Evolutionary conservation across 1,140 invertebrate genomes (phyloP).

Genomic region (Macrobrachium rosenbergii): DNA sequence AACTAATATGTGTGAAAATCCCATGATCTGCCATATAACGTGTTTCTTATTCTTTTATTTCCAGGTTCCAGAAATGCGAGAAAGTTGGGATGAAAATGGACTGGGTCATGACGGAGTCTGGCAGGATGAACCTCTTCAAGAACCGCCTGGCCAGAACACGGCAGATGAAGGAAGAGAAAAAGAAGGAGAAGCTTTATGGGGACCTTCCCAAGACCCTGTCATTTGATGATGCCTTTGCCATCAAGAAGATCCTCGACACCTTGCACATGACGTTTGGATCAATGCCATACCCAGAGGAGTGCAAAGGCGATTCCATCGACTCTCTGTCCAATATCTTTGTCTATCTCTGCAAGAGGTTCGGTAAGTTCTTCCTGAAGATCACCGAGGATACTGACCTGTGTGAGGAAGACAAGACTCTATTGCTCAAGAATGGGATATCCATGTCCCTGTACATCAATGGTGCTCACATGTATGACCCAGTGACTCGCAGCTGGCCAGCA

Average conservation of each 20-base stretch:
- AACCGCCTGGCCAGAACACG: background rate
- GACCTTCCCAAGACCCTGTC: background rate
- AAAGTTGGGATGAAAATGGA: background rate
- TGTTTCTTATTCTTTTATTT: background rate
- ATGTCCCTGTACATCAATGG: slow-evolving; percentile 12
- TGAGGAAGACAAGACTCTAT: background rate
- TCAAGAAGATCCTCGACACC: slow-evolving; percentile 3
- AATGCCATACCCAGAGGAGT: background rate
- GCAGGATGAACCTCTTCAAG: background rate
- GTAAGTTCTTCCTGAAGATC: background rate
- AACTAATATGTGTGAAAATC: too few relatives aligned
- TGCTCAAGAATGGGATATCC: slow-evolving; percentile 6
- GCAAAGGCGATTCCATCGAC: background rate
- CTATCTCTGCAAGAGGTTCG: background rate
- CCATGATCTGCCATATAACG: background rate
- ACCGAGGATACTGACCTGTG: background rate
- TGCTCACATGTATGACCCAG: slow-evolving; percentile 18
- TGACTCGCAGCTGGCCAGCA: background rate
- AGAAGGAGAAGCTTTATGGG: background rate
- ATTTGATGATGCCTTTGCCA: background rate
- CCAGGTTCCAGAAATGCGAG: slow-evolving; percentile 1
- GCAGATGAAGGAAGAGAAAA: slow-evolving; percentile 6
- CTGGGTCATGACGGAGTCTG: slow-evolving; percentile 14
- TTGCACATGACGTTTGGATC: background rate
- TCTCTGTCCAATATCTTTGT: slow-evolving; percentile 8